A percentile compares a stretch with the other conserved stretches of the same genome.
phyloP scores from a whole-genome alignment of 2,797 vertebrate genomes.

The Petrocephalus sullivani region DNA sequence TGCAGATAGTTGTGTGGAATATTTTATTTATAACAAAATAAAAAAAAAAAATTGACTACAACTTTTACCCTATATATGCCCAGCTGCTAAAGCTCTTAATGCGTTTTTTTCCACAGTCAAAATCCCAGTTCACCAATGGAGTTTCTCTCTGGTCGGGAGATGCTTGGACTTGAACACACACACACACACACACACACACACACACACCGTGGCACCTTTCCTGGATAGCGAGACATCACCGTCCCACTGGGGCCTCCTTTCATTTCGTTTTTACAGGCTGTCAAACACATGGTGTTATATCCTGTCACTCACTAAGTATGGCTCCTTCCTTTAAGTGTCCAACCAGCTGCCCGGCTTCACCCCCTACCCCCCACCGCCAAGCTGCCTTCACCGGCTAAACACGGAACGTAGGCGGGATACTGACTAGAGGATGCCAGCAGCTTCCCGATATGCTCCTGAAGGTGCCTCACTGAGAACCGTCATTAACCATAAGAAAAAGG shows the following conservation, averaged over 20 bases:
- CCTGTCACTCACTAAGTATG: neutral
- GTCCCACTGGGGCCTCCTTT: neutral
- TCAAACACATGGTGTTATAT: neutral
- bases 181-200: neutral
- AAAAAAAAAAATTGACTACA: neutral
- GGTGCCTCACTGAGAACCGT: neutral
- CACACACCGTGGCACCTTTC: neutral
- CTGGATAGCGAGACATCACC: neutral
- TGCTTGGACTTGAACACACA: neutral
- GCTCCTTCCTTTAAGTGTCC: neutral
- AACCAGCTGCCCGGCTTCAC: neutral
- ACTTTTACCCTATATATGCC: neutral
- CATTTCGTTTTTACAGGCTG: neutral
- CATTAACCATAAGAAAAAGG: neutral
- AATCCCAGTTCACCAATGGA: neutral
- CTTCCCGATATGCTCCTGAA: neutral
- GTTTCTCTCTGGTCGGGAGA: neutral
- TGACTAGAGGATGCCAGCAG: neutral
- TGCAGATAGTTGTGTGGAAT: conserved; percentile 5
- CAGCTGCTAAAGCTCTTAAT: neutral
- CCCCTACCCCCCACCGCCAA: neutral
- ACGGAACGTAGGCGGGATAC: neutral
- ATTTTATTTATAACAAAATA: conserved; percentile 6
- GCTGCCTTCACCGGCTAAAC: neutral
- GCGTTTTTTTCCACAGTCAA: neutral